These are phyloP conservation scores for Malurus cyaneus DNA, from an alignment of 2,113 vertebrate species.

Conservation along the genomic window DNA sequence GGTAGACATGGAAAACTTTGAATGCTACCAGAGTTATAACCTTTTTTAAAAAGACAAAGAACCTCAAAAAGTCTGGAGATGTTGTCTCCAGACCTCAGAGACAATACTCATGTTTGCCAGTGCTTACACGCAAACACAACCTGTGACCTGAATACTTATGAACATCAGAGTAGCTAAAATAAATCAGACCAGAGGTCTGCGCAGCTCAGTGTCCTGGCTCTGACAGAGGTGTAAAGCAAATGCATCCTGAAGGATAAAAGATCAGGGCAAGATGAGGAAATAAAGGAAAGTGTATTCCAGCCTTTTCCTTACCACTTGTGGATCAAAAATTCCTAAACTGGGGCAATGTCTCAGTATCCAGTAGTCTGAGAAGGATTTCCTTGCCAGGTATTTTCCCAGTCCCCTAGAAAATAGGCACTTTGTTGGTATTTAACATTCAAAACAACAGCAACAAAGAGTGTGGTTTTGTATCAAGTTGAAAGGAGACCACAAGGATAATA, in stretches of 20 bases:
- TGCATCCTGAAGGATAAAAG: not conserved
- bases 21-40: not conserved
- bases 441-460: not conserved
- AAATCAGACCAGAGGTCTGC: not conserved
- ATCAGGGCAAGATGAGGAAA: not conserved
- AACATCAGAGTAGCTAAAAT: not conserved
- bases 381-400: not conserved
- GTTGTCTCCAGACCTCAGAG: not conserved
- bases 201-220: not conserved
- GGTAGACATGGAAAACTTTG: not conserved
- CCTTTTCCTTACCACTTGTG: not conserved
- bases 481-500: not conserved
- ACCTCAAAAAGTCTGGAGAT: not conserved
- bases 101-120: not conserved
- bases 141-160: not conserved
- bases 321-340: not conserved
- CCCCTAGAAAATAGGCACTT: not conserved
- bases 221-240: not conserved
- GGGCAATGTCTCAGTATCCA: not conserved
- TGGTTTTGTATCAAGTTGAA: not conserved
- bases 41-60: not conserved
- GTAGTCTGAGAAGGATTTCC: not conserved
- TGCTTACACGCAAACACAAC: not conserved
- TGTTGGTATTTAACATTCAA: not conserved
- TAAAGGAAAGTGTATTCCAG: not conserved